Percentiles rank a stretch among this genome's conserved stretches.
Evolutionary conservation across 1,140 invertebrate species (phyloP).

Genomic region (Megathymus violae): DNA sequence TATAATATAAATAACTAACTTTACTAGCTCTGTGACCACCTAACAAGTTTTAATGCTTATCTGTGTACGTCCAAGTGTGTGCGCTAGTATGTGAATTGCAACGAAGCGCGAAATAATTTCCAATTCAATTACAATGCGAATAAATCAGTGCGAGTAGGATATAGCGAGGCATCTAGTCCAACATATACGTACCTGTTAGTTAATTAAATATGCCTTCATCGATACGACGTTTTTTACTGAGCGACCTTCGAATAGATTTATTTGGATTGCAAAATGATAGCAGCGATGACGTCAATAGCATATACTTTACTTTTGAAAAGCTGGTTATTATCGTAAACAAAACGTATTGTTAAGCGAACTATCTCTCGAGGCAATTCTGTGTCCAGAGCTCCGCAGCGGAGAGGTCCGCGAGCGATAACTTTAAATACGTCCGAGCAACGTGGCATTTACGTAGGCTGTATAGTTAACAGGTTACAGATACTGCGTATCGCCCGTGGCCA

Average conservation of each 20-base stretch:
- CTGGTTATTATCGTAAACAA: slow-evolving; percentile 28
- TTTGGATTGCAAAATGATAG: slow-evolving; percentile 24
- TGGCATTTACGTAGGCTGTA: slow-evolving; percentile 46
- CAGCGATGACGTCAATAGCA: slow-evolving; percentile 15
- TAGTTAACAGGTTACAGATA: slow-evolving; percentile 63
- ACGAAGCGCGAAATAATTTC: slow-evolving; percentile 33
- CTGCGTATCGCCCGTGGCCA: slow-evolving; percentile 73
- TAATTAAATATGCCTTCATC: slow-evolving; percentile 30
- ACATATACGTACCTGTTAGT: slow-evolving; percentile 26
- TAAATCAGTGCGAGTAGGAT: slow-evolving; percentile 23
- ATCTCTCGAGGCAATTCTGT: slow-evolving; percentile 28
- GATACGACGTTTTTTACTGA: slow-evolving; percentile 23
- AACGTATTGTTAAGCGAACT: slow-evolving; percentile 26
- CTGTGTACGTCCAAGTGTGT: too few species aligned
- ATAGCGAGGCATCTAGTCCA: slow-evolving; percentile 5
- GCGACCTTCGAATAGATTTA: slow-evolving; percentile 1
- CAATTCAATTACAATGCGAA: slow-evolving; percentile 30
- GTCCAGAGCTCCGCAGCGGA: slow-evolving; percentile 22
- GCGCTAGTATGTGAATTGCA: too few species aligned
- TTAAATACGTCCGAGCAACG: slow-evolving; percentile 43
- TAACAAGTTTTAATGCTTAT: too few species aligned
- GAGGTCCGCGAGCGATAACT: slow-evolving; percentile 44
- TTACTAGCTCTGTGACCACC: too few species aligned
- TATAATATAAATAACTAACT: too few species aligned
- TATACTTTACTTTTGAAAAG: slow-evolving; percentile 8